Evolutionary conservation across 2,888 invertebrate species (phyloP).

Genomic region (Ligdia adustata): DNA sequence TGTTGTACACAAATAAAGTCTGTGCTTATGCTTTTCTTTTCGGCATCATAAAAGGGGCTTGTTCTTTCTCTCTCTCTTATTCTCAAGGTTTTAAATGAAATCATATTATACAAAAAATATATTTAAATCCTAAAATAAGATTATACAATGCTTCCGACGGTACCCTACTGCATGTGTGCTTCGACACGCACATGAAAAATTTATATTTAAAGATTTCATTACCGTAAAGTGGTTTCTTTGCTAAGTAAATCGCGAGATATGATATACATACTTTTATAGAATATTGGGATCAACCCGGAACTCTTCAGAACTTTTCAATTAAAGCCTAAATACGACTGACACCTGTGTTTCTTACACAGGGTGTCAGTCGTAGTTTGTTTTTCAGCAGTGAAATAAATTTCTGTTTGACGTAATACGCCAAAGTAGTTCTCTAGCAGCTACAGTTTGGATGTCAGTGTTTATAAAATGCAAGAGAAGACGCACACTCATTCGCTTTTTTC

Average conservation of each 20-base stretch:
- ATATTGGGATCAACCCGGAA: not conserved
- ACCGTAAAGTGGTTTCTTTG: constrained; percentile 4
- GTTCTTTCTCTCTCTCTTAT: no score
- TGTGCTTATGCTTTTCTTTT: no score
- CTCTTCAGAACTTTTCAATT: not conserved
- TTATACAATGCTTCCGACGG: no score
- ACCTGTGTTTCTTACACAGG: constrained; percentile 7
- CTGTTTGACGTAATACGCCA: constrained; percentile 45
- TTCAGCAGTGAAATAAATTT: constrained; percentile 24
- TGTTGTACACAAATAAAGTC: no score
- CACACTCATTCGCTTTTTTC: constrained; percentile 36
- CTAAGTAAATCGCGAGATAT: not conserved
- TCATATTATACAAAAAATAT: no score
- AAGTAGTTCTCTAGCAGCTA: constrained; percentile 47
- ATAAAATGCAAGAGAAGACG: constrained; percentile 57
- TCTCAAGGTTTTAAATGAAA: no score
- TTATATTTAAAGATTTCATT: constrained; percentile 18
- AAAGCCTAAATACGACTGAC: not conserved
- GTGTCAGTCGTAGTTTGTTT: constrained; percentile 27
- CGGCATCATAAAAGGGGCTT: no score
- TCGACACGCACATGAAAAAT: no score
- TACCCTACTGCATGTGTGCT: no score
- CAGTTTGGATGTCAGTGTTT: constrained; percentile 63
- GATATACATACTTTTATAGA: no score
- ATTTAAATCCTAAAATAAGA: no score